Evolutionary conservation across 2,888 invertebrate species (phyloP), one percentile per base, ranked within the genome.

Genomic region (Elysia crispata): DNA sequence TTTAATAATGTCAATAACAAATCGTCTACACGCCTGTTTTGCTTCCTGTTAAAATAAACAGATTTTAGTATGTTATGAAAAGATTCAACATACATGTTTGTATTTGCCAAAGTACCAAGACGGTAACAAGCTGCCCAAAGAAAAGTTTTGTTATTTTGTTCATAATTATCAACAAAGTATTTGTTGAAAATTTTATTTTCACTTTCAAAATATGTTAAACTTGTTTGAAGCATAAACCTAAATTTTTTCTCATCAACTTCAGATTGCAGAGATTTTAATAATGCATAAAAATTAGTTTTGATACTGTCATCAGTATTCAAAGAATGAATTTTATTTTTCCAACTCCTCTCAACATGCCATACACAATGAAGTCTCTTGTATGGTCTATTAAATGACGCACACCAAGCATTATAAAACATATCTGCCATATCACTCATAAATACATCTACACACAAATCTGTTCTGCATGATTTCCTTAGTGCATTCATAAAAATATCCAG

Each of bases 401-500:
- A 57, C 77, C 77, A 77, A 41, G 77, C 77, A 77, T 57, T 77
- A 30, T 77, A 77, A n/a, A 57, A 69, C 11, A 11, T 33, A 41
- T 30, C 25, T 6, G 69, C 77, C 11, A 70, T 23, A 23, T 77
- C 77, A 72, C 77, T 60, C 77, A 77, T 57, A 62, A 77, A 70
- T 60, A 57, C 15, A 13, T 69, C 11, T n/a, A 60, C 57, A n/a
- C 13, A 23, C 60, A 70, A 57, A 20, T 70, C 70, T 41, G 69
- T 69, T 13, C 41, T 72, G 72, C 73, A 62, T n/a, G 72, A 11
- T 28, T 33, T 69, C n/a, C 23, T 62, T 13, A 78, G 50, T 66
- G 60, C 60, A n/a, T 75, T 15, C 31, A 75, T 30, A n/a, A 75
- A 75, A 20, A 75, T 23, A 20, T 30, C n/a, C 8, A 75, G 25